Base-by-base conservation (phyloP, 2,797 vertebrate species). In the Notolabrus celidotus region DNA sequence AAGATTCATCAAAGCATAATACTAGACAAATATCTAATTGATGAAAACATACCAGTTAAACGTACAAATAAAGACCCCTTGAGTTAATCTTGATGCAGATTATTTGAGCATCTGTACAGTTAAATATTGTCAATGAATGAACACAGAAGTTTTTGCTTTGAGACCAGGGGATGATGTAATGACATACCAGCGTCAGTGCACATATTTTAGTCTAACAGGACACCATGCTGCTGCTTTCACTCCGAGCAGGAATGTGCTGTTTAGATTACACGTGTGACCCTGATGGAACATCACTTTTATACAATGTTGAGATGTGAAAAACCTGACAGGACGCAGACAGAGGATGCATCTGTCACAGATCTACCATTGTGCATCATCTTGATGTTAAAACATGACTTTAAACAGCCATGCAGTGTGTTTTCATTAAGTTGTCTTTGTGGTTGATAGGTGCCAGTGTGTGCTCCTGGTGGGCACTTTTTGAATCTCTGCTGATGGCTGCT, bases 241-340 rank as follows among this genome's bases (percentile, higher is more conserved):
- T 14, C 33, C 11, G 20, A 8, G 1, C 41, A 14, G 23, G 8
- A 36, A 62, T 0, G 59, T 46, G 70, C 66, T 17, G 42, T 56
- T 78, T n/a, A 11, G 27, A 25, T 66, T 20, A 53, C 56, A 51
- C 76, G 52, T 65, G 71, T 68, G 70, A 41, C 42, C 60, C 27
- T 10, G 60, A 47, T 57, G 54, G n/a, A 54, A 69, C 76, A 67
- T 19, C 0, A 25, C 75, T 49, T 25, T 67, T 65, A 42, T 38
- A 45, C 62, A 20, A 22, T 49, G 19, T 7, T 33, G 14, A 29
- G 41, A 17, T 9, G 36, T n/a, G 34, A 23, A 54, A 1, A 2
- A 12, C n/a, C 8, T 25, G 19, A 11, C 45, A 3, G 50, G 14
- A 42, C 15, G 17, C 45, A 31, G 34, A n/a, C 42, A 7, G n/a